Base-by-base conservation (phyloP, 2,888 invertebrate genomes). In the Phyto melanocephala region DNA sequence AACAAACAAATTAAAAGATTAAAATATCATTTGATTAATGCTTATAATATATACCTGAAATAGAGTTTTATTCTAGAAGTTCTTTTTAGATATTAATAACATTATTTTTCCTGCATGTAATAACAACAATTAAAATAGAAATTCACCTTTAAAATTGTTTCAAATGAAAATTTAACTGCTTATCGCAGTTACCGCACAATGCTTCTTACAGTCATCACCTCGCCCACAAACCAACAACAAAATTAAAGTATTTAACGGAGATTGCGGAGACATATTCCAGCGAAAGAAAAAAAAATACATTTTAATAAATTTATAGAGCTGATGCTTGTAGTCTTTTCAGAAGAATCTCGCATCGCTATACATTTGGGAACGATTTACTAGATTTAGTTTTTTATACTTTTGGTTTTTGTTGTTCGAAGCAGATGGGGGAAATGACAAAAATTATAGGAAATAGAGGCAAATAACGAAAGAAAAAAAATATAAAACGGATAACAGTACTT, bases 361-460 rank as follows among this genome's bases (percentile, higher is more conserved):
- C 82, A n/a, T 47, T 75, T 22, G 80, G 80, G 82, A 71, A 56
- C 80, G 60, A 82, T 82, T 72, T 76, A 24, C 35, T 76, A 67
- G 62, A 62, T 54, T 45, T 71, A 2, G 24, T 42, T 71, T 70
- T 76, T 20, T 24, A 56, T 28, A 15, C 28, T 17, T 47, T 22
- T 24, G 58, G 24, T 56, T 68, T n/a, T 62, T 62, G 2, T 17
- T 37, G 0, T 56, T 13, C 11, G 28, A 52, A 20, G 65, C 13
- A 24, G 13, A 52, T 56, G 71, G 4, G 33, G 40, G 67, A 33
- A 20, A 60, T 28, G 40, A 35, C 10, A 11, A 40, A 52, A 60
- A 47, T 33, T 47, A 35, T 58, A 37, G 52, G 33, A 76, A 58
- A 33, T 42, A 47, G 42, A 20, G 52, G 37, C 28, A 52, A 17